Conservation (phyloP, 2,797 vertebrate species). For the Craterocephalus amniculus region DNA sequence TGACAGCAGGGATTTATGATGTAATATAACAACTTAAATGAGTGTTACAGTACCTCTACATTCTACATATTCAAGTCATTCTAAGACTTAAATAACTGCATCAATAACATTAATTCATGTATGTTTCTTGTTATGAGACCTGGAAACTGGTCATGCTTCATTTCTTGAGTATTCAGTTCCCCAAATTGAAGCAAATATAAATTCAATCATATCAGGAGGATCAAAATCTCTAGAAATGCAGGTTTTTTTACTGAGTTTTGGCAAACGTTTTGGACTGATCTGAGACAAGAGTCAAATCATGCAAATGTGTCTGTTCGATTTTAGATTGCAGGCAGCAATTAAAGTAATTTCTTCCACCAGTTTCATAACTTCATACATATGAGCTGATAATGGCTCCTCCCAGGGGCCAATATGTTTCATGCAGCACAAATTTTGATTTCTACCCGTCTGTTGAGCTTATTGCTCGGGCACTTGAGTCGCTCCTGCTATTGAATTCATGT, state of each 20-base stretch:
- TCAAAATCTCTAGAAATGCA: background rate
- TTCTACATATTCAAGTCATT: background rate
- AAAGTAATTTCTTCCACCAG: background rate
- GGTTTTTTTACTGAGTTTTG: background rate
- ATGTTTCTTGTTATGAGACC: background rate
- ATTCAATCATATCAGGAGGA: background rate
- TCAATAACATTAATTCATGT: background rate
- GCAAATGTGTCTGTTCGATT: background rate
- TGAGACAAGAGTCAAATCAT: background rate
- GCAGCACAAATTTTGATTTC: slow-evolving; percentile 28
- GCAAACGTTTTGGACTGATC: background rate
- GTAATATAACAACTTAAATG: background rate
- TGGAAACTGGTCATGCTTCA: background rate
- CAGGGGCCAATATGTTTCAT: slow-evolving; percentile 20
- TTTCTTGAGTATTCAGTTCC: background rate
- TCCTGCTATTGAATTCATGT: slow-evolving; percentile 41
- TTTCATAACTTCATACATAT: slow-evolving; percentile 10
- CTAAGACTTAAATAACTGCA: slow-evolving; percentile 3
- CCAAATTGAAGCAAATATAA: background rate
- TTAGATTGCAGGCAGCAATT: slow-evolving; percentile 14
- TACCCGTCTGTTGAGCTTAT: slow-evolving; percentile 49
- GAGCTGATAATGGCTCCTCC: slow-evolving; percentile 26
- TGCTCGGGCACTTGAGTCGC: slow-evolving; percentile 20
- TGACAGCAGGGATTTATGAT: slow-evolving; percentile 1
- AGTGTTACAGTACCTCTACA: background rate